Conservation (phyloP, 2,113 vertebrate genomes). For the Leptocoma aspasia region DNA sequence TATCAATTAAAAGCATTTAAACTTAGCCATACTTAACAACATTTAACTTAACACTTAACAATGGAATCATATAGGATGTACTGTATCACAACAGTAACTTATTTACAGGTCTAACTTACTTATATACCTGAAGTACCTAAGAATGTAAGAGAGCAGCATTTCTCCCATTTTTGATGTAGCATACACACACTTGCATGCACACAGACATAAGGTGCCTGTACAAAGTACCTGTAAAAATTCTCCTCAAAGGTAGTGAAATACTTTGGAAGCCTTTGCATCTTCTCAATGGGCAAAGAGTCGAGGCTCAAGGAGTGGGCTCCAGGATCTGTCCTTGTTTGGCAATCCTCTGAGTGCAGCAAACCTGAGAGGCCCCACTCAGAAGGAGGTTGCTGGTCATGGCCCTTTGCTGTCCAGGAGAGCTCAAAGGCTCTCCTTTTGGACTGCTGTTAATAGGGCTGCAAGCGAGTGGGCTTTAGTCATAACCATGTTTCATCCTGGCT, state of each 20-base stretch:
- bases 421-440: neutral
- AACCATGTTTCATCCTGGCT: neutral
- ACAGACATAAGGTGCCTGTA: neutral
- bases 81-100: neutral
- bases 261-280: neutral
- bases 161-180: neutral
- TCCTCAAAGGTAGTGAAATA: neutral
- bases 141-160: neutral
- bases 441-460: rapidly evolving
- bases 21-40: neutral
- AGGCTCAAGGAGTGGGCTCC: neutral
- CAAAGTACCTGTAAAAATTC: neutral
- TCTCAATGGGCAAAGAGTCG: neutral
- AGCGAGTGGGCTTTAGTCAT: neutral
- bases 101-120: neutral
- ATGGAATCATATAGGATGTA: neutral
- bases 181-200: neutral
- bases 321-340: neutral
- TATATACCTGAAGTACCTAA: neutral
- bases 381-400: neutral
- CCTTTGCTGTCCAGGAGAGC: neutral
- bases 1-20: neutral
- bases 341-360: neutral
- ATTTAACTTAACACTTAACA: neutral
- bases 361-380: neutral